Conservation (phyloP, 2,113 vertebrate genomes). For the Psephotus haematonotus region DNA sequence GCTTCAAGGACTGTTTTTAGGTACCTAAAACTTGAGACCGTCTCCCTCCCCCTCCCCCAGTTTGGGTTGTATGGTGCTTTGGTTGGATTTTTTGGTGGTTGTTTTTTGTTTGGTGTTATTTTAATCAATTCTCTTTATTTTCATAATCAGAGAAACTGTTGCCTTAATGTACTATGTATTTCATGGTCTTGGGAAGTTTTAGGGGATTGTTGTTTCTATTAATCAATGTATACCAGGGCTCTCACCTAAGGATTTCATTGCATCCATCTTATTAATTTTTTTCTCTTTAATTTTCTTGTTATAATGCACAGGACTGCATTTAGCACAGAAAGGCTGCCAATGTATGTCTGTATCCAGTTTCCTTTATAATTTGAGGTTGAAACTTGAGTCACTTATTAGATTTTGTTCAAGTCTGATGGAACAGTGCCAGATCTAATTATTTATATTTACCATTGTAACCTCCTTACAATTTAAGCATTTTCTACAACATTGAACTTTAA, state of each 20-base stretch:
- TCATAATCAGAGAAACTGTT: neutral
- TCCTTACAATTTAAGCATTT: neutral
- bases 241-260: neutral
- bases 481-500: neutral
- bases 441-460: neutral
- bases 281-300: neutral
- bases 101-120: neutral
- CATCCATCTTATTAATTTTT: neutral
- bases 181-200: neutral
- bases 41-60: rapidly evolving
- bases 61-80: neutral
- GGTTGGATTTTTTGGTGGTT: neutral
- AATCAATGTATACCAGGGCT: neutral
- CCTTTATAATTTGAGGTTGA: neutral
- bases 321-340: neutral
- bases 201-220: neutral
- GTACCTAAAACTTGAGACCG: neutral
- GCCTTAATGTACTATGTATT: neutral
- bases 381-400: neutral
- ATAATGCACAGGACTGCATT: neutral
- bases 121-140: neutral
- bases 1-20: slow-evolving; percentile 13
- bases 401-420: neutral
- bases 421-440: neutral
- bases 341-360: neutral